These are phyloP conservation scores for Acropora tenuis DNA, from an alignment of 64 coral and sea anemone species.

Conservation along the genomic window DNA sequence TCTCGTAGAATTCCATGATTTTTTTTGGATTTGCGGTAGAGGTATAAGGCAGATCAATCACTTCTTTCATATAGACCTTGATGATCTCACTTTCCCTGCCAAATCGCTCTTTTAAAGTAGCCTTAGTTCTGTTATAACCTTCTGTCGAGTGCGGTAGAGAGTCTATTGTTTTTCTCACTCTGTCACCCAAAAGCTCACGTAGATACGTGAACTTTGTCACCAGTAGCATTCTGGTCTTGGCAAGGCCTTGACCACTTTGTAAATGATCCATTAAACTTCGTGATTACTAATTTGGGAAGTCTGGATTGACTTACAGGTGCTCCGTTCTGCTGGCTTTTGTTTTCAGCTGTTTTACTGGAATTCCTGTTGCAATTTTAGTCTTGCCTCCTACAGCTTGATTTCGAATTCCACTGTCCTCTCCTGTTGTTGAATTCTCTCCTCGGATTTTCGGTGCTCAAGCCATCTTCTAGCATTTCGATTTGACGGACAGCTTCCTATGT, in stretches of 20 bases:
- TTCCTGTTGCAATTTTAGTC: conserved; percentile 46
- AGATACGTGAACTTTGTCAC: not conserved
- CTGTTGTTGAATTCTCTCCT: conserved; percentile 2
- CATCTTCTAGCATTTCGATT: no score
- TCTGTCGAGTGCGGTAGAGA: not conserved
- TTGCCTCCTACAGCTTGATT: conserved; percentile 62
- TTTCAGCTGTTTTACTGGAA: conserved; percentile 7
- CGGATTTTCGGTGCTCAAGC: no score
- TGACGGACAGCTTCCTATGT: no score
- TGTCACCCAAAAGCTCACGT: not conserved
- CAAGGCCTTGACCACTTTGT: not conserved
- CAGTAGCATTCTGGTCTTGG: not conserved
- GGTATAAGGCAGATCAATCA: not conserved
- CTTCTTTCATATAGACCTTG: not conserved
- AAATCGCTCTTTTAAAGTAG: not conserved
- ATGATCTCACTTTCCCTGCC: not conserved
- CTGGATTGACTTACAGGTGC: conserved; percentile 12
- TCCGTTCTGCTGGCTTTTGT: not conserved
- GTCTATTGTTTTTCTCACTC: not conserved
- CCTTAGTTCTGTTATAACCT: conserved; percentile 19
- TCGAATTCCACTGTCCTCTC: conserved; percentile 59
- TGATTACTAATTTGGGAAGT: conserved; percentile 11
- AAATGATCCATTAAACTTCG: not conserved
- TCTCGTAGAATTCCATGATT: not conserved
- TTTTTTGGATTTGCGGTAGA: not conserved